A percentile compares a stretch with the other conserved stretches of the same genome.
Conservation (phyloP, 1,140 invertebrate species). For the Drosophila melanica region DNA sequence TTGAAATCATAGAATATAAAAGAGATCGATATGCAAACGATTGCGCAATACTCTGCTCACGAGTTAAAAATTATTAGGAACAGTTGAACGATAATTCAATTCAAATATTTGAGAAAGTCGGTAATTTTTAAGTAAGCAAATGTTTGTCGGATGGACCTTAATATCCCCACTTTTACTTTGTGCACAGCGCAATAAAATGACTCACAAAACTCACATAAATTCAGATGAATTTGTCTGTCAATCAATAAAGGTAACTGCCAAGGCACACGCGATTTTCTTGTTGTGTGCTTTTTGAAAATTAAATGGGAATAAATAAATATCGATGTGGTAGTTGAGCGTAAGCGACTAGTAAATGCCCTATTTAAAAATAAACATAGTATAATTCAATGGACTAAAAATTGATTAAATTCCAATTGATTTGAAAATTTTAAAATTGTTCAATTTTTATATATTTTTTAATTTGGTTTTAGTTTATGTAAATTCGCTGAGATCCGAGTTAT, state of each 20-base stretch:
- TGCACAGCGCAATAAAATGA: neutral
- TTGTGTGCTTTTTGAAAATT: slow-evolving; percentile 16
- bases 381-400: neutral
- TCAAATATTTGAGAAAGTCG: too few relatives aligned
- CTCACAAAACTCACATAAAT: slow-evolving; percentile 23
- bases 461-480: neutral
- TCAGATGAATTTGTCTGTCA: slow-evolving; percentile 43
- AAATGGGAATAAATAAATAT: slow-evolving; percentile 11
- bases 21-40: neutral
- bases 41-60: neutral
- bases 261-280: slow-evolving; percentile 13
- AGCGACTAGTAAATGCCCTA: neutral
- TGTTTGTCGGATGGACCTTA: too few relatives aligned
- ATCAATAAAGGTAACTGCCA: slow-evolving; percentile 44
- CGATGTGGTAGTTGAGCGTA: too few relatives aligned
- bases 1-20: slow-evolving; percentile 24
- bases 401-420: too few relatives aligned
- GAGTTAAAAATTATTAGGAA: too few relatives aligned
- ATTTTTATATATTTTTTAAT: neutral
- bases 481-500: neutral
- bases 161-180: neutral
- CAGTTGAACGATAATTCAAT: neutral
- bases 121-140: too few relatives aligned
- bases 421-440: neutral
- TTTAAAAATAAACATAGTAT: neutral